Conservation (phyloP, 2,888 invertebrate species). For the Polydrusus cervinus region DNA sequence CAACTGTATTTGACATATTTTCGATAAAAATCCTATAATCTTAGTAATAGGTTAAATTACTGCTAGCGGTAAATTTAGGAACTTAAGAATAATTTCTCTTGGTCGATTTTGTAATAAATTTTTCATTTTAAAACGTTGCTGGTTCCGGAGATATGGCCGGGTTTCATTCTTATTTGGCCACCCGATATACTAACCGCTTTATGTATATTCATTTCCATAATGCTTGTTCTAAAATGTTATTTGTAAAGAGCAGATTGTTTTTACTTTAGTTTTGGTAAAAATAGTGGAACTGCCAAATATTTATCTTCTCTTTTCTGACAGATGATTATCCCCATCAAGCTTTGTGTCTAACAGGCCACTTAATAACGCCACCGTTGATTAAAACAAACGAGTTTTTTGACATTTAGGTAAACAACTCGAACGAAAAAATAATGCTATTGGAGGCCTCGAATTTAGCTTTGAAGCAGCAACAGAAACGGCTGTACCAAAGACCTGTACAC, state of each 20-base stretch:
- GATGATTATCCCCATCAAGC: neutral
- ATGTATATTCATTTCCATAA: neutral
- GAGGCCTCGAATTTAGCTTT: constrained; percentile 64
- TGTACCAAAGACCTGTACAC: constrained; percentile 58
- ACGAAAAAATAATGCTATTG: constrained; percentile 62
- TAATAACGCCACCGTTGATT: neutral
- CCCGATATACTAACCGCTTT: neutral
- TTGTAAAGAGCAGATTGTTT: too few relatives aligned
- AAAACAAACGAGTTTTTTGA: constrained; percentile 19
- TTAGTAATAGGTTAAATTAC: too few relatives aligned
- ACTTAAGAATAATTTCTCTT: too few relatives aligned
- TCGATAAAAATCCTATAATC: too few relatives aligned
- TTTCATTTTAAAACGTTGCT: too few relatives aligned
- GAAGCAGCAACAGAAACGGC: constrained; percentile 63
- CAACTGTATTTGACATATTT: too few relatives aligned
- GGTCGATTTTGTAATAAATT: too few relatives aligned
- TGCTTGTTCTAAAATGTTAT: too few relatives aligned
- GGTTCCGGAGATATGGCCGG: too few relatives aligned
- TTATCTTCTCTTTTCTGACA: neutral
- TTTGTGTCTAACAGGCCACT: neutral
- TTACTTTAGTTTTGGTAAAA: neutral
- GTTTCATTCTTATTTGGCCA: too few relatives aligned
- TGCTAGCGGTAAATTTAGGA: too few relatives aligned
- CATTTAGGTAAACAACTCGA: constrained; percentile 59
- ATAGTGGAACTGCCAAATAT: too few relatives aligned